Conservation (phyloP, 2,113 vertebrate genomes). For the Chaetodon trifascialis region DNA sequence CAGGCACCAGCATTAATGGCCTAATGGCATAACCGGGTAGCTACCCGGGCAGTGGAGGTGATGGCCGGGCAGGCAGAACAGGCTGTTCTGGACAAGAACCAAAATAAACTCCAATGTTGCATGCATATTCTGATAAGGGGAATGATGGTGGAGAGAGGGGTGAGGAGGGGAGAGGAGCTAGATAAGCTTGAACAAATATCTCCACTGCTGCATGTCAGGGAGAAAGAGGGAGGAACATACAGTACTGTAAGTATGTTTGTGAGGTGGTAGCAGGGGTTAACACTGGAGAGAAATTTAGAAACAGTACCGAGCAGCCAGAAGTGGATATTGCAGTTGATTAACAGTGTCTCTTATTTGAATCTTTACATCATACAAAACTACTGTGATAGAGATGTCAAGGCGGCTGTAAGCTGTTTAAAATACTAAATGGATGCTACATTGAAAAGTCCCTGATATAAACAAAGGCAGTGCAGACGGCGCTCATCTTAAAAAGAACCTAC, state of each 20-base stretch:
- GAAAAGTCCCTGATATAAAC: background rate
- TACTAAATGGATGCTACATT: background rate
- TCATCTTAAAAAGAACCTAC: background rate
- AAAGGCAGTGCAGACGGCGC: background rate
- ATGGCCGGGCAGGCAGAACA: constrained; percentile 16
- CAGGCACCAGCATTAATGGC: constrained; percentile 31
- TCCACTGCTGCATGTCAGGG: background rate
- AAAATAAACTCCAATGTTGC: constrained; percentile 47
- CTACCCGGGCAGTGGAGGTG: constrained; percentile 34
- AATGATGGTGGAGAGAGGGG: constrained; percentile 31
- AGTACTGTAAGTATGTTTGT: background rate
- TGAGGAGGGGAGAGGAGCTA: constrained; percentile 10
- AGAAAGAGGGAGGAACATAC: background rate
- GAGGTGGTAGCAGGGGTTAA: background rate
- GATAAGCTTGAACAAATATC: constrained; percentile 57
- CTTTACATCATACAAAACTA: background rate
- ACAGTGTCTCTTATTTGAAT: background rate
- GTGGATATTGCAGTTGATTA: background rate
- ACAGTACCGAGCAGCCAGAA: background rate
- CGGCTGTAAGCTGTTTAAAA: background rate
- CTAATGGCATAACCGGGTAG: constrained; percentile 22
- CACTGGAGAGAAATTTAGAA: background rate
- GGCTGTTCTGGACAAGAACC: constrained; percentile 42
- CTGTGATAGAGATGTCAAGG: background rate
- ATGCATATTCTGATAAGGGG: constrained; percentile 54